These are phyloP conservation scores for Triplophysa tibetana DNA, from an alignment of 2,113 vertebrate species.

Conservation along the genomic window DNA sequence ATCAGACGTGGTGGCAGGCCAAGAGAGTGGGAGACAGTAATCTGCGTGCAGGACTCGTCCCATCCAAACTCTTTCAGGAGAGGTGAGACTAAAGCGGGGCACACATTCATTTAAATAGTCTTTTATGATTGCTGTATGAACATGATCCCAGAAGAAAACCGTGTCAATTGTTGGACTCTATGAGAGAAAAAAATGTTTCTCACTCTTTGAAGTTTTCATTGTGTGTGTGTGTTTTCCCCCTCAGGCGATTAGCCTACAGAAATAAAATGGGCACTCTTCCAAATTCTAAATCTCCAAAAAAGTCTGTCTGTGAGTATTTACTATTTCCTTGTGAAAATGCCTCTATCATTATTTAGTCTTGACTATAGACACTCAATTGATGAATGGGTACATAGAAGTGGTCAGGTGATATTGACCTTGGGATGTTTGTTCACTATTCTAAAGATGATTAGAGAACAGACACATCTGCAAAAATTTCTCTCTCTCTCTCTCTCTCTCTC, in stretches of 20 bases:
- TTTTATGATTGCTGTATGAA: too few species aligned
- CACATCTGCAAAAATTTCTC: constrained; percentile 61
- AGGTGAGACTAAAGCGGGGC: constrained; percentile 72
- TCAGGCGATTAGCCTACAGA: constrained; percentile 87
- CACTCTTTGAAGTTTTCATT: not conserved
- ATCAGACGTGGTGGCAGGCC: constrained; percentile 95
- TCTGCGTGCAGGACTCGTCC: constrained; percentile 90
- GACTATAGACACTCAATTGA: not conserved
- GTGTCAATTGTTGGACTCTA: too few species aligned
- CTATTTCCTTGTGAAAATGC: constrained; percentile 21
- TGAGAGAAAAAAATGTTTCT: not conserved
- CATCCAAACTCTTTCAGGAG: constrained; percentile 94
- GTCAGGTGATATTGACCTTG: constrained; percentile 58
- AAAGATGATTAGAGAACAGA: constrained; percentile 66
- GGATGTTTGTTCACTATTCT: constrained; percentile 58
- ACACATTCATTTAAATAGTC: too few species aligned
- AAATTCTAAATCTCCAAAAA: constrained; percentile 81
- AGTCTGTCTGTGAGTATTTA: constrained; percentile 82
- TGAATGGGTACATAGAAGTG: constrained; percentile 33
- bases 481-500: constrained; percentile 38
- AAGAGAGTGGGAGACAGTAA: constrained; percentile 90
- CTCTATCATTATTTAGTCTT: not conserved
- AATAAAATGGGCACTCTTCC: constrained; percentile 83
- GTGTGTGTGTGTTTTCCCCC: constrained; percentile 21
- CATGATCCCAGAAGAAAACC: too few species aligned